phyloP scores from a whole-genome alignment of 1,140 invertebrate genomes.

The Trichogramma pretiosum region DNA sequence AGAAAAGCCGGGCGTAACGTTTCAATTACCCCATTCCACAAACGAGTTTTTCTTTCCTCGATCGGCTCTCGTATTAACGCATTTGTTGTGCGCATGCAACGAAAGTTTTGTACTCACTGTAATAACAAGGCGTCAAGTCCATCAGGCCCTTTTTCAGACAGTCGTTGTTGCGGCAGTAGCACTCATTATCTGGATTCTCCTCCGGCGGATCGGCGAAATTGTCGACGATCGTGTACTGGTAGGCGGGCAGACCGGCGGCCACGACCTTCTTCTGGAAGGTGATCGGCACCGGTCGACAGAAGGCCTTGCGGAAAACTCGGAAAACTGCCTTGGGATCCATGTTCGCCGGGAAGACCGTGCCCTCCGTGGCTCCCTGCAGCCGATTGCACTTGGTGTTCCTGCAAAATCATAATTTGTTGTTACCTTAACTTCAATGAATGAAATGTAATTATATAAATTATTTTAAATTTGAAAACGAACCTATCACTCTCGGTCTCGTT shows the following conservation, averaged over 20 bases:
- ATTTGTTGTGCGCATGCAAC: no score
- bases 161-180: constrained; percentile 48
- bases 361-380: constrained; percentile 51
- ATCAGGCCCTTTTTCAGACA: constrained; percentile 56
- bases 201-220: constrained; percentile 50
- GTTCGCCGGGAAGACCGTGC: constrained; percentile 50
- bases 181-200: constrained; percentile 52
- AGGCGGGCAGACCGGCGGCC: constrained; percentile 35
- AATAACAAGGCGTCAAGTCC: constrained; percentile 63
- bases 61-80: no score
- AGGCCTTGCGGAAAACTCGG: constrained; percentile 55
- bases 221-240: constrained; percentile 43
- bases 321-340: constrained; percentile 48
- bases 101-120: constrained; percentile 60
- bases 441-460: constrained; percentile 8
- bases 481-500: constrained; percentile 32
- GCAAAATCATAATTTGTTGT: no score
- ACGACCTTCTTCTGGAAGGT: constrained; percentile 37
- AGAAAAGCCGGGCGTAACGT: no score
- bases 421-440: background rate
- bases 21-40: no score
- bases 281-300: constrained; percentile 57
- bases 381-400: constrained; percentile 51
- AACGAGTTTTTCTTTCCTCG: no score
- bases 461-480: constrained; percentile 22